Conservation (phyloP, 1,140 invertebrate genomes). For the Vanessa tameamea region DNA sequence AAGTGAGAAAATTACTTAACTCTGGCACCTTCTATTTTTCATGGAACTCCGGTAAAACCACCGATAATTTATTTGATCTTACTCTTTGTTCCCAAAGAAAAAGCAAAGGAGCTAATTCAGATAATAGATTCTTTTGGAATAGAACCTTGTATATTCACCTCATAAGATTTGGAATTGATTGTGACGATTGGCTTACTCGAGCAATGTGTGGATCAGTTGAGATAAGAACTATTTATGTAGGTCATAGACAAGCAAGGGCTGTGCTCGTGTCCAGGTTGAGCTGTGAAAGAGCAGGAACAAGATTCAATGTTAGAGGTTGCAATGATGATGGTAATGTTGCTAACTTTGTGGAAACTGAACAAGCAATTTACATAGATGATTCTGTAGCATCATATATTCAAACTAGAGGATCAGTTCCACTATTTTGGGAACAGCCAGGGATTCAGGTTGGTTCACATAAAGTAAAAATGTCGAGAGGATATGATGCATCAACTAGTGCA, state of each 20-base stretch:
- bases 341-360: constrained; percentile 99
- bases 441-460: constrained; percentile 99
- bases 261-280: constrained; percentile 97
- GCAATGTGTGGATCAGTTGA: constrained; percentile 98
- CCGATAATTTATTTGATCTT: constrained; percentile 87
- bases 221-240: constrained; percentile 97
- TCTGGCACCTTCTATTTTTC: constrained; percentile 99
- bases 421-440: constrained; percentile 99
- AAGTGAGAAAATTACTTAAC: constrained; percentile 93
- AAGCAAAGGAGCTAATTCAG: constrained; percentile 87
- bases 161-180: constrained; percentile 93
- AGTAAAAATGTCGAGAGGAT: constrained; percentile 97
- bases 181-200: constrained; percentile 93
- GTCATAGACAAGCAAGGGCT: constrained; percentile 94
- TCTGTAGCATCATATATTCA: constrained; percentile 91
- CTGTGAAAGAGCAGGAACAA: constrained; percentile 97
- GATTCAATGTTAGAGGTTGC: constrained; percentile 98
- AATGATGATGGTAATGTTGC: constrained; percentile 99
- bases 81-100: constrained; percentile 95
- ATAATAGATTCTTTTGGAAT: constrained; percentile 99
- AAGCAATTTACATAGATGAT: constrained; percentile 95
- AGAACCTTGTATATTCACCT: constrained; percentile 96
- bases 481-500: constrained; percentile 94
- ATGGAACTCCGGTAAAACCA: constrained; percentile 81
- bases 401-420: constrained; percentile 97